Base-by-base conservation (phyloP, 2,888 invertebrate species). In the Diachrysia chrysitis region DNA sequence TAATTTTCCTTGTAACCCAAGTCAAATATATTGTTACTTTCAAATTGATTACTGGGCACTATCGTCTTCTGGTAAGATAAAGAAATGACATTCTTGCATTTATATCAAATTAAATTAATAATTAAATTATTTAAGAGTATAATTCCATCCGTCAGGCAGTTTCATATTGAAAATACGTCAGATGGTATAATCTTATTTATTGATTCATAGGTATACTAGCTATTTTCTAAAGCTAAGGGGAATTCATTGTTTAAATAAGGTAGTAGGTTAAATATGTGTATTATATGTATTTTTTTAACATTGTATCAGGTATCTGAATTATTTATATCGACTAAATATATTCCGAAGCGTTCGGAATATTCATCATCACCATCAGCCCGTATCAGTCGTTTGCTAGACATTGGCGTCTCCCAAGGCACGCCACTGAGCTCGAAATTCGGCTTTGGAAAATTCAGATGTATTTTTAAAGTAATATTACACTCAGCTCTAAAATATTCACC, bases 1-100 rank as follows among this genome's bases (percentile, higher is more conserved):
- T 48, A 42, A 57, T 63, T 51, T 74, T 74, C 65, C 66, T 65
- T 14, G 42, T 58, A 17, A 66, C 32, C 17, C 19, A 48, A 3
- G 4, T 10, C 46, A 12, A 37, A 37, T 37, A 10, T 14, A 42
- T 5, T 5, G 42, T 3, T 42, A 19, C 48, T 21, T 51, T 51
- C 12, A 51, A 51, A 51, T 51, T 51, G 42, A 42, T 42, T 42
- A n/a, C 42, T 16, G 42, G n/a, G 42, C 42, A 16, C n/a, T 42
- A n/a, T n/a, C n/a, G 16, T 42, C 1, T 4, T 42, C 16, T n/a
- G 14, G 19, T 21, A 9, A 51, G 10, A 3, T 12, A 51, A 51
- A 19, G 21, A 6, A 51, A 21, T 51, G 21, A 19, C 0, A 21
- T 19, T 51, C 21, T 51, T 21, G 3, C 42, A 42, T 10, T 21